These are phyloP conservation scores for Phaedon cochleariae DNA, from an alignment of 2,888 invertebrate genomes.

Conservation along the genomic window DNA sequence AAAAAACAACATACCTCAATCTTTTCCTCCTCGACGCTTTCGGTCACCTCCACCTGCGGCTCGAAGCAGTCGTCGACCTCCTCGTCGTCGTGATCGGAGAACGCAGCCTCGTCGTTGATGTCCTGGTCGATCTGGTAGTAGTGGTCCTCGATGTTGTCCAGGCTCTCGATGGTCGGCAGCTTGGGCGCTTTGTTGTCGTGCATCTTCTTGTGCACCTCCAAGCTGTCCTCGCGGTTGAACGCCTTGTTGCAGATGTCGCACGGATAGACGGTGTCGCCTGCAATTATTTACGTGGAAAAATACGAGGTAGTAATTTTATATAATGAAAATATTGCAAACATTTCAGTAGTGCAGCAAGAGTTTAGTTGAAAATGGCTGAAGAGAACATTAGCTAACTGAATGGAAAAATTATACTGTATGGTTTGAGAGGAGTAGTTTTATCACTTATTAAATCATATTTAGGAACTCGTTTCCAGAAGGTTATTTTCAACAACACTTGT, in stretches of 20 bases:
- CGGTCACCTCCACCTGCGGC: slow-evolving; percentile 55
- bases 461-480: too few species aligned
- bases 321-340: too few species aligned
- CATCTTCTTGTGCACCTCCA: slow-evolving; percentile 58
- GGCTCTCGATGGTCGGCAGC: slow-evolving; percentile 58
- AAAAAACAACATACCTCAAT: slow-evolving; percentile 29
- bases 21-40: slow-evolving; percentile 42
- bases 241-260: slow-evolving; percentile 63
- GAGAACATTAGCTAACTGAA: too few species aligned
- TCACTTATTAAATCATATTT: too few species aligned
- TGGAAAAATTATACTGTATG: too few species aligned
- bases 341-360: too few species aligned
- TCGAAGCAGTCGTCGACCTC: slow-evolving; percentile 50
- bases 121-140: slow-evolving; percentile 50
- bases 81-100: slow-evolving; percentile 27
- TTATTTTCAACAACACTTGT: too few species aligned
- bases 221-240: slow-evolving; percentile 59
- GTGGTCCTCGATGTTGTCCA: slow-evolving; percentile 60
- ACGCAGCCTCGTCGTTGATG: slow-evolving; percentile 38
- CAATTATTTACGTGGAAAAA: background rate
- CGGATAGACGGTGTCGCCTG: slow-evolving; percentile 60
- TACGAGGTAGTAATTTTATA: too few species aligned
- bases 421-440: too few species aligned
- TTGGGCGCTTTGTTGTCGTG: slow-evolving; percentile 56
- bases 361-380: too few species aligned